Percentiles rank a stretch among this genome's conserved stretches.
Conservation (phyloP, 2,888 invertebrate genomes). For the Prosopocoilus inquinatus region DNA sequence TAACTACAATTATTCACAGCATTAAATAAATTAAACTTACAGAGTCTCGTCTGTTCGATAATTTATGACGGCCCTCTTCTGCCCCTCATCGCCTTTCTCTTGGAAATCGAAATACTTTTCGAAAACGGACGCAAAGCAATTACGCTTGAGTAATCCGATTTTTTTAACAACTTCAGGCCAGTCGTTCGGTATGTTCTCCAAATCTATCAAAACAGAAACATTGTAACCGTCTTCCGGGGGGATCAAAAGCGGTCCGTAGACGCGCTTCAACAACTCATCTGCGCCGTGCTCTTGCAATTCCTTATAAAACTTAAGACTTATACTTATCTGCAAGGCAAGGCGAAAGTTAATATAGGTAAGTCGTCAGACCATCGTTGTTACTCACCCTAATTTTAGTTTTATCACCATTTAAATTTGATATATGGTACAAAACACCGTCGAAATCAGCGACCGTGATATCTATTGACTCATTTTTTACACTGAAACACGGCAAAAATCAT, state of each 20-base stretch:
- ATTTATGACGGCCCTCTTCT: constrained; percentile 95
- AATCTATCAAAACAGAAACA: constrained; percentile 88
- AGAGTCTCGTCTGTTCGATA: constrained; percentile 98
- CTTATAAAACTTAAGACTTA: constrained; percentile 97
- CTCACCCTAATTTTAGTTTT: constrained; percentile 96
- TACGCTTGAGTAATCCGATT: constrained; percentile 91
- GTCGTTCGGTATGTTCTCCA: constrained; percentile 88
- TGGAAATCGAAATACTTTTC: constrained; percentile 99
- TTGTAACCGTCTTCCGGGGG: constrained; percentile 92
- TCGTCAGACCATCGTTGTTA: constrained; percentile 23
- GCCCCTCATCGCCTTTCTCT: constrained; percentile 86
- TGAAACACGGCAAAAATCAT: constrained; percentile 52
- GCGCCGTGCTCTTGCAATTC: constrained; percentile 98
- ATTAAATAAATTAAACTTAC: constrained; percentile 57
- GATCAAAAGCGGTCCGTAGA: constrained; percentile 82
- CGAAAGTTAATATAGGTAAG: constrained; percentile 12
- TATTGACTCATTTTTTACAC: constrained; percentile 92
- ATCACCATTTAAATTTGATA: constrained; percentile 95
- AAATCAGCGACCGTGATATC: constrained; percentile 96
- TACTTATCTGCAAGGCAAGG: constrained; percentile 78
- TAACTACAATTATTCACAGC: constrained; percentile 1
- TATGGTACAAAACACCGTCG: constrained; percentile 97
- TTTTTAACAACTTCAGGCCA: constrained; percentile 89
- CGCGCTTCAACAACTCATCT: constrained; percentile 90
- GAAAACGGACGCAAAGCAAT: constrained; percentile 99